Evolutionary conservation across 2,797 vertebrate genomes (phyloP), one percentile per base, ranked within the genome.

Genomic region (Erethizon dorsatum): DNA sequence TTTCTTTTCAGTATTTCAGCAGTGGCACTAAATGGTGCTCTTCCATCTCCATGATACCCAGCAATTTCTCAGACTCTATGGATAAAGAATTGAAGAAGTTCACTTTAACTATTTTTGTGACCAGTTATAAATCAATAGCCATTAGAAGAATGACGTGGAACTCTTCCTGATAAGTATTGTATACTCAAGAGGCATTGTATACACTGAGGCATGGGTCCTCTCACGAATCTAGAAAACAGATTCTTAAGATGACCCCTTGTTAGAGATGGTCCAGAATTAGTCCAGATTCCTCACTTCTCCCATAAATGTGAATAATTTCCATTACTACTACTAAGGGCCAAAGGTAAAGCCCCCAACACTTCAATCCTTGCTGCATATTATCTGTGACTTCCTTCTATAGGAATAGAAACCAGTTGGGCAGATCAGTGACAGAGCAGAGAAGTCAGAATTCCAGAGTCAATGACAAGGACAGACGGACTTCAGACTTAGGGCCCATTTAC

Each of bases 221-320:
- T 79, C 83, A 0, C 71, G 82, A 86, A 65, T 82, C 78, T 69
- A 91, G 59, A 93, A 93, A 94, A 78, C 45, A 54, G 33, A 9
- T 41, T 75, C 22, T 61, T 65, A 52, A 61, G 57, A 71, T 56
- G 71, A 80, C 31, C 20, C 65, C 22, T 54, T 78, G 18, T 91
- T 84, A 77, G 47, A 94, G 56, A 79, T 93, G 54, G 31, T 85
- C 22, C 78, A 79, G 57, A 83, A 69, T 93, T 79, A 84, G 57
- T 91, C 80, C 83, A 59, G 79, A 61, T 71, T 61, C 79, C 33
- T 95, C 78, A 57, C 45, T 80, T 61, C 20, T 78, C 63, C 20
- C 2, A 1, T 33, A 37, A 26, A 7, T 69, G 8, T 87, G 67
- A 75, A 59, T 93, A 50, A 67, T 88, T 95, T 65, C 59, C 11